phyloP scores from a whole-genome alignment of 2,888 invertebrate genomes.

The Drosophila bunnanda region DNA sequence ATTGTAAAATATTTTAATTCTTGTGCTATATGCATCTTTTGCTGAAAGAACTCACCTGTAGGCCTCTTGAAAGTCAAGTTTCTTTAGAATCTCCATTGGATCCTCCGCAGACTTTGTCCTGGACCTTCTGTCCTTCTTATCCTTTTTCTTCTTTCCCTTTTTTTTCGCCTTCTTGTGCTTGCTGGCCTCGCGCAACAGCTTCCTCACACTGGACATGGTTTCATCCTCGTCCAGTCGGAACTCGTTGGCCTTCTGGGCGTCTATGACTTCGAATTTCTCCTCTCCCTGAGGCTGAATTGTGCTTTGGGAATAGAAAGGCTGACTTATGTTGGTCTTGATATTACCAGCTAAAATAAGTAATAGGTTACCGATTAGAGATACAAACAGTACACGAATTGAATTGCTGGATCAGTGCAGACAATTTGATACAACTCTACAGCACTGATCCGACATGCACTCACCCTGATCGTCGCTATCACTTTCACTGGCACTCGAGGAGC shows the following conservation, averaged over 20 bases:
- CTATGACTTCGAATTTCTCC: conserved; percentile 59
- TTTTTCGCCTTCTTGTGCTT: conserved; percentile 88
- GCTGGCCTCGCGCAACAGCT: conserved; percentile 92
- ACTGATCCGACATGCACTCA: conserved; percentile 49
- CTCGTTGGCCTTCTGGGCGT: conserved; percentile 57
- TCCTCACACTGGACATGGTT: conserved; percentile 94
- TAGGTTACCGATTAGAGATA: conserved; percentile 5
- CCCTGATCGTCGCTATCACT: conserved; percentile 58
- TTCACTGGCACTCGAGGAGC: conserved; percentile 58
- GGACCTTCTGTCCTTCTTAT: conserved; percentile 82
- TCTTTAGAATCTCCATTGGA: conserved; percentile 86
- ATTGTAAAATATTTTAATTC: conserved; percentile 6
- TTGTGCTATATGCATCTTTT: conserved; percentile 2
- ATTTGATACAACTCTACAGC: neutral
- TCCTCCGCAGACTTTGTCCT: conserved; percentile 54
- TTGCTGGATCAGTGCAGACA: neutral
- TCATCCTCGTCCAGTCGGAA: conserved; percentile 89
- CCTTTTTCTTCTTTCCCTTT: conserved; percentile 85
- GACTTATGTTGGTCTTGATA: conserved; percentile 87
- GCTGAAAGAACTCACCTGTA: conserved; percentile 86
- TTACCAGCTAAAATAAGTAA: conserved; percentile 57
- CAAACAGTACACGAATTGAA: neutral
- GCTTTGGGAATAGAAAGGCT: conserved; percentile 86
- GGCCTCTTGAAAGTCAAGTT: conserved; percentile 88
- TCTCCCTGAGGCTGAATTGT: conserved; percentile 68